Percentiles rank a stretch among this genome's conserved stretches.
Evolutionary conservation across 30 jellyfish, hydroid and myxozoan genomes (phyloP).

Genomic region (Cassiopea andromeda): DNA sequence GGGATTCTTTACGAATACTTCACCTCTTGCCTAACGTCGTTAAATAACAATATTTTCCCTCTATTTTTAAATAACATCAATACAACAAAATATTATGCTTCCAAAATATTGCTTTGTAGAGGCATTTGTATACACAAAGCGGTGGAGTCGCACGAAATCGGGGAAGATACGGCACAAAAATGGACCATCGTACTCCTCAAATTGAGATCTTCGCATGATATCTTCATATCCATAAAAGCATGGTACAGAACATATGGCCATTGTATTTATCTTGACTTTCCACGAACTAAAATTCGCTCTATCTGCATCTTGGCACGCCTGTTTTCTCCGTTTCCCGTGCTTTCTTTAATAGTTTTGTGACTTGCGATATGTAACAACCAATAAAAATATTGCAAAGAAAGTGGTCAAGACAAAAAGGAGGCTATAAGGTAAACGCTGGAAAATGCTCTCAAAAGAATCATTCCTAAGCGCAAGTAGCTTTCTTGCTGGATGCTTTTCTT

Average conservation of each 20-base stretch:
- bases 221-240: not conserved
- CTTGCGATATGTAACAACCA: slow-evolving; percentile 42
- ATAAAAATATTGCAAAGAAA: not conserved
- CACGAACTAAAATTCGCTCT: not conserved
- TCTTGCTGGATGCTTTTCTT: slow-evolving; percentile 11
- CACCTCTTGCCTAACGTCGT: no score
- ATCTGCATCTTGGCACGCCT: not conserved
- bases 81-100: not conserved
- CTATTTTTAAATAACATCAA: not conserved
- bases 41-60: no score
- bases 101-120: not conserved
- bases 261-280: not conserved
- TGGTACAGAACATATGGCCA: not conserved
- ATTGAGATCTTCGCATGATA: not conserved
- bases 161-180: no score
- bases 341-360: not conserved
- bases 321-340: not conserved
- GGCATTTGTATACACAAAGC: no score
- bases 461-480: slow-evolving; percentile 33
- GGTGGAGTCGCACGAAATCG: no score
- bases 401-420: not conserved
- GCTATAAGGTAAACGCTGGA: not conserved
- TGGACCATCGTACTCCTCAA: no score
- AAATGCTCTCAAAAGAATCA: not conserved
- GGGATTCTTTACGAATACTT: no score